phyloP scores from a whole-genome alignment of 2,888 invertebrate genomes.

The Nephrotoma flavescens region DNA sequence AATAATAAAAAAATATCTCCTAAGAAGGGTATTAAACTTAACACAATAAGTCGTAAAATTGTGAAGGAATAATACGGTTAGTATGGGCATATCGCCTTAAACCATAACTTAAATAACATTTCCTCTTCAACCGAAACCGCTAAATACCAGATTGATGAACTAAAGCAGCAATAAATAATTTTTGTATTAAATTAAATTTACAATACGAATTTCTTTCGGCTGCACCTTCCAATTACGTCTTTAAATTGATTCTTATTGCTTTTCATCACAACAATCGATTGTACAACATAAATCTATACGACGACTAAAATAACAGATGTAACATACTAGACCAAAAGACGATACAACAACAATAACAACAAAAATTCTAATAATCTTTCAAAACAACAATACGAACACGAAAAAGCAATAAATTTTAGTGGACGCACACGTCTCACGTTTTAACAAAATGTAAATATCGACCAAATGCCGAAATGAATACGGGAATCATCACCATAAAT shows the following conservation, averaged over 20 bases:
- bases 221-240: neutral
- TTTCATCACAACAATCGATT: neutral
- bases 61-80: too few species aligned
- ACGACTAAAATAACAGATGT: neutral
- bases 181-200: neutral
- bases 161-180: too few species aligned
- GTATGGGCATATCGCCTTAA: too few species aligned
- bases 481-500: neutral
- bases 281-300: neutral
- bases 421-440: neutral
- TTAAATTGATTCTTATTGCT: neutral
- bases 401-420: neutral
- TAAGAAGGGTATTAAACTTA: too few species aligned
- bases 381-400: neutral
- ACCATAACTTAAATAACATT: too few species aligned
- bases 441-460: neutral
- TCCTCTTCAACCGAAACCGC: too few species aligned
- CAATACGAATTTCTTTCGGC: neutral
- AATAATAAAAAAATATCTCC: too few species aligned
- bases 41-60: too few species aligned
- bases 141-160: too few species aligned
- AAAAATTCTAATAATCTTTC: neutral
- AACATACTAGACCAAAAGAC: neutral
- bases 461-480: neutral
- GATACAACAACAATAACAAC: neutral